Evolutionary conservation across 2,797 vertebrate genomes (phyloP).

Genomic region (Eulemur rubriventer): DNA sequence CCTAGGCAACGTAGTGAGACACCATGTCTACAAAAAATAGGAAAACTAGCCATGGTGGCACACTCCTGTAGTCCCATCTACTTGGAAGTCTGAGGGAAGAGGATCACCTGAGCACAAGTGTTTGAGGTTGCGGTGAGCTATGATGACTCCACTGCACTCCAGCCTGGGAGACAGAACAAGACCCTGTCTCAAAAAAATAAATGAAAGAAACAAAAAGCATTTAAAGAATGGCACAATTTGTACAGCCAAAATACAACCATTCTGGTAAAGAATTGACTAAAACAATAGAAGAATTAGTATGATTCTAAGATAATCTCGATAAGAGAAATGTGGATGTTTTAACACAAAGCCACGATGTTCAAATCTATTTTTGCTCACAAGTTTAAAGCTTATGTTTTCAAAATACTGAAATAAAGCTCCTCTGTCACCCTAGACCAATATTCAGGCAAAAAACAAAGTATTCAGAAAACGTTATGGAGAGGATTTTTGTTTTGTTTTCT

Average conservation of each 20-base stretch:
- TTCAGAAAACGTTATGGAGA: neutral
- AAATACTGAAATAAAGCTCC: neutral
- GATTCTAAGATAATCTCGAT: neutral
- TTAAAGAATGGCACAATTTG: neutral
- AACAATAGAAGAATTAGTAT: neutral
- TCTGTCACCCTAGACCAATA: neutral
- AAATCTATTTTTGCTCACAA: neutral
- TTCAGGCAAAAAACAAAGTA: neutral
- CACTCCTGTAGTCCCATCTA: neutral
- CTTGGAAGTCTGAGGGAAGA: neutral
- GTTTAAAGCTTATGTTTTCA: neutral
- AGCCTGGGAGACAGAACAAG: neutral
- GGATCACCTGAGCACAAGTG: too few relatives aligned
- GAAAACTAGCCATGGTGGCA: neutral
- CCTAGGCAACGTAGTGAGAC: neutral
- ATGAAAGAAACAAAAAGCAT: neutral
- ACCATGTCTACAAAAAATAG: neutral
- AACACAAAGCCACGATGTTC: neutral
- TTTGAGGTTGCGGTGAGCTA: neutral
- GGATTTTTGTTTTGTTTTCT: neutral
- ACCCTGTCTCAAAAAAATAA: neutral
- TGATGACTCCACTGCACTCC: neutral
- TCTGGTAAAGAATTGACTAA: neutral
- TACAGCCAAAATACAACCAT: neutral
- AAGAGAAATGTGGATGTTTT: neutral